These are phyloP conservation scores for Pseudanteris insignis DNA, from an alignment of 2,888 invertebrate species.

Conservation along the genomic window DNA sequence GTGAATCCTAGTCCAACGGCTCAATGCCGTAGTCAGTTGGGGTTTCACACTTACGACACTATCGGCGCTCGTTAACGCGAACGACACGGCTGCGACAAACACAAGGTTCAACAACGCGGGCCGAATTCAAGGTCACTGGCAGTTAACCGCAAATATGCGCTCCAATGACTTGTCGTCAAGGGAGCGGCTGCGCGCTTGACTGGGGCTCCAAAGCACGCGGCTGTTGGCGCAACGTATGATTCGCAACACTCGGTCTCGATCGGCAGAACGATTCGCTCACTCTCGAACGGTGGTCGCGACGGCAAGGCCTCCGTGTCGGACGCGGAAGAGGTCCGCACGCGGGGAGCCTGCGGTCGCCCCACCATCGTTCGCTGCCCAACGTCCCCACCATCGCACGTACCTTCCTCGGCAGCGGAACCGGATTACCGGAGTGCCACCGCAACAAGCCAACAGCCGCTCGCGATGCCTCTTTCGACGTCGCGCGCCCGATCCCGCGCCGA, in stretches of 20 bases:
- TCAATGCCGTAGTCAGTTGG: no score
- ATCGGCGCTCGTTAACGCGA: background rate
- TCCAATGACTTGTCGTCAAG: no score
- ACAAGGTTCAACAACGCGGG: background rate
- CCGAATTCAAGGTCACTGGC: background rate
- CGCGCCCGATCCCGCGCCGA: background rate
- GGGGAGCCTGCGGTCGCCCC: slow-evolving; percentile 52
- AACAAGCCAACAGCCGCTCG: slow-evolving; percentile 32
- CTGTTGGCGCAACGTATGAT: no score
- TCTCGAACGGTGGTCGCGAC: slow-evolving; percentile 58
- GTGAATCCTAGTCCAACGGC: slow-evolving; percentile 36
- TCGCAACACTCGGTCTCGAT: background rate
- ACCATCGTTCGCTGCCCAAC: slow-evolving; percentile 42
- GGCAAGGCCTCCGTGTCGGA: slow-evolving; percentile 59
- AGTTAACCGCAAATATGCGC: no score
- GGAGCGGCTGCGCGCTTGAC: background rate
- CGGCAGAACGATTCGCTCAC: slow-evolving; percentile 34
- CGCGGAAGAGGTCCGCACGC: slow-evolving; percentile 54
- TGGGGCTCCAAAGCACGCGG: background rate
- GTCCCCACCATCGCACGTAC: slow-evolving; percentile 23
- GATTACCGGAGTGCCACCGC: slow-evolving; percentile 49
- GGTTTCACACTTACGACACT: slow-evolving; percentile 34
- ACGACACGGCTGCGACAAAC: background rate
- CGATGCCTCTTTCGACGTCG: no score
- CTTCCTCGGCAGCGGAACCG: slow-evolving; percentile 49